Evolutionary conservation across 2,888 invertebrate genomes (phyloP).

Genomic region (Plagiodera versicolora): DNA sequence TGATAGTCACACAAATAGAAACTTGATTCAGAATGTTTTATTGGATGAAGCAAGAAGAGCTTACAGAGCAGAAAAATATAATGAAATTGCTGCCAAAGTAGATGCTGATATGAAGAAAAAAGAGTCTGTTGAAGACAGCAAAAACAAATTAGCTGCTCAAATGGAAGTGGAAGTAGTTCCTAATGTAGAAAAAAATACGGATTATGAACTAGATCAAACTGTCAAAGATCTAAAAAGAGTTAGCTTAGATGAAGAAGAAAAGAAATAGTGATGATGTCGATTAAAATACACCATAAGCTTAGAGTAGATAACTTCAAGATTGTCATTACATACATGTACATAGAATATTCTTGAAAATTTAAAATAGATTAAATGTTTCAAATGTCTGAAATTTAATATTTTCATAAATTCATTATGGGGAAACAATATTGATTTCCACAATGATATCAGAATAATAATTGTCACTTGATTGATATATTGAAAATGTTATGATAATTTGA

Average conservation of each 20-base stretch:
- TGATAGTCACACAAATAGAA: conserved; percentile 64
- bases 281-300: background rate
- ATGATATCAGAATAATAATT: too few species aligned
- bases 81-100: conserved; percentile 58
- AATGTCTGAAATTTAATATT: too few species aligned
- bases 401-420: too few species aligned
- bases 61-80: conserved; percentile 70
- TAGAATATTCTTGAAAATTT: too few species aligned
- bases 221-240: background rate
- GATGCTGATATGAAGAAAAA: conserved; percentile 40
- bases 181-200: background rate
- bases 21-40: conserved; percentile 79
- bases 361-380: too few species aligned
- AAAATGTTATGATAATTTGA: too few species aligned
- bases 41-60: conserved; percentile 82
- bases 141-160: background rate
- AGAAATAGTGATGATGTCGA: background rate
- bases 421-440: too few species aligned
- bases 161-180: background rate
- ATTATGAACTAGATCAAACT: background rate
- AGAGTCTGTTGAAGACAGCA: conserved; percentile 16
- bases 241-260: background rate
- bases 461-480: too few species aligned
- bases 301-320: too few species aligned
- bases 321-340: too few species aligned